Conservation (phyloP, 2,113 vertebrate species). For the Aptenodytes forsteri region DNA sequence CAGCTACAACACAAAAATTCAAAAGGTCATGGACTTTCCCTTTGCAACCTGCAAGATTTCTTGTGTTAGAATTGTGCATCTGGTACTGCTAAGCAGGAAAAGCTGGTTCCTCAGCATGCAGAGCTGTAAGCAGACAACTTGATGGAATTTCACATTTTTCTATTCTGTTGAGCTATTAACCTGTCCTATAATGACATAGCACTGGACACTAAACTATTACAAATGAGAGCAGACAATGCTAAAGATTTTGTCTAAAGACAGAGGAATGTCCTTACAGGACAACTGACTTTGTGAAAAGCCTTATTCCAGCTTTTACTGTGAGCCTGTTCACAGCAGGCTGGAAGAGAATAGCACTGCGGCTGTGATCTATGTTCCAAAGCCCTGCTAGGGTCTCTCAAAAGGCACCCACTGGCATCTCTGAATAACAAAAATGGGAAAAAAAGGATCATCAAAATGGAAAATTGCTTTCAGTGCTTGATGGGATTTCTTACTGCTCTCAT, state of each 20-base stretch:
- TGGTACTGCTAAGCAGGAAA: not conserved
- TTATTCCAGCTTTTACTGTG: not conserved
- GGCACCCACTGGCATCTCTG: not conserved
- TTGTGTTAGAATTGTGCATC: not conserved
- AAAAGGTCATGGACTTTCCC: not conserved
- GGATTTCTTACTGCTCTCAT: not conserved
- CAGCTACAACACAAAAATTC: not conserved
- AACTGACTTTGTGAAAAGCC: not conserved
- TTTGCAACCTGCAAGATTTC: not conserved
- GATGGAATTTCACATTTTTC: conserved; percentile 31
- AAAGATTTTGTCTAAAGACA: not conserved
- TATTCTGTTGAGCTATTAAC: not conserved
- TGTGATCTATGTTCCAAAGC: not conserved
- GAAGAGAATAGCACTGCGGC: not conserved
- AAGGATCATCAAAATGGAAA: not conserved
- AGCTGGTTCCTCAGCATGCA: not conserved
- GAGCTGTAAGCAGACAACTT: not conserved
- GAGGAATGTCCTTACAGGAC: not conserved
- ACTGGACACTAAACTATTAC: not conserved
- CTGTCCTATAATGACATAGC: not conserved
- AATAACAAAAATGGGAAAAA: not conserved
- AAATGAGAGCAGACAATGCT: not conserved
- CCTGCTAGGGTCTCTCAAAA: not conserved
- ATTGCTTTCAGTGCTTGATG: not conserved
- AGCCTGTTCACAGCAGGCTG: not conserved